Conservation (phyloP, 1,140 invertebrate genomes). For the Subanguina moxae region DNA sequence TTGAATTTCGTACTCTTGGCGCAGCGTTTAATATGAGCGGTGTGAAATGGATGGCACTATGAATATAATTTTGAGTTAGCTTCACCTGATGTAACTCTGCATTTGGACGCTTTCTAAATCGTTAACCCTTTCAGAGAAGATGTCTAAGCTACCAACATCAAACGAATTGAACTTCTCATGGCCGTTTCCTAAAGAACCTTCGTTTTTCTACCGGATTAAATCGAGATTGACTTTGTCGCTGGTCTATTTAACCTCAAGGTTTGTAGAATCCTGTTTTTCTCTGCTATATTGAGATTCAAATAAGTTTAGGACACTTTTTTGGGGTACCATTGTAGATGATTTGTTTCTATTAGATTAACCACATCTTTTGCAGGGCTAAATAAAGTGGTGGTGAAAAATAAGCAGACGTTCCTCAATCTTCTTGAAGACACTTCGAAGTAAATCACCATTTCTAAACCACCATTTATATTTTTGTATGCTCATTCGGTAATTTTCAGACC, state of each 20-base stretch:
- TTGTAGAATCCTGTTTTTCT: constrained; percentile 17
- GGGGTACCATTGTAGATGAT: neutral
- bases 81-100: too few species aligned
- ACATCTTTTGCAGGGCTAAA: constrained; percentile 38
- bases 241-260: constrained; percentile 46
- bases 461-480: too few species aligned
- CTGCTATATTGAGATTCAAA: neutral
- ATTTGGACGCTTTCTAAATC: too few species aligned
- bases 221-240: constrained; percentile 45
- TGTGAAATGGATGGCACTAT: too few species aligned
- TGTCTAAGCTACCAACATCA: neutral
- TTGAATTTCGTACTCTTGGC: too few species aligned
- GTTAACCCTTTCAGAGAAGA: neutral
- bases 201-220: constrained; percentile 41
- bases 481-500: constrained; percentile 21
- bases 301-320: neutral
- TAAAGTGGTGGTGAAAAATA: constrained; percentile 42
- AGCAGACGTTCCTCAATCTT: constrained; percentile 41
- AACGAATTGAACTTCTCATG: constrained; percentile 33
- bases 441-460: too few species aligned
- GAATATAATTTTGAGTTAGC: too few species aligned
- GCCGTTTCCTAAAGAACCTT: constrained; percentile 48
- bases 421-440: constrained; percentile 33
- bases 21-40: too few species aligned
- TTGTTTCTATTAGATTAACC: constrained; percentile 8